Evolutionary conservation across 1,140 invertebrate species (phyloP).

Genomic region (Mamestra configurata): DNA sequence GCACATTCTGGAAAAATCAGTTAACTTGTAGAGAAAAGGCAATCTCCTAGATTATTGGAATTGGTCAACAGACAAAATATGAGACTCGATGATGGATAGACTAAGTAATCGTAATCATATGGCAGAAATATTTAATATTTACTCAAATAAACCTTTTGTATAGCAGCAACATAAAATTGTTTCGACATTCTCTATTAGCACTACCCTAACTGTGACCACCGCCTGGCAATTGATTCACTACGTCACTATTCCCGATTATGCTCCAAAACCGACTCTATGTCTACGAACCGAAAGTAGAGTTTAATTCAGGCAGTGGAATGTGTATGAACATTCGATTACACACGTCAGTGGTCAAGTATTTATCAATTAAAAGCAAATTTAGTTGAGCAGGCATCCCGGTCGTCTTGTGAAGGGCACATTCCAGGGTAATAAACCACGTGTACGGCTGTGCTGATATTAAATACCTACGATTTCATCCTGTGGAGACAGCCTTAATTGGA

Average conservation of each 20-base stretch:
- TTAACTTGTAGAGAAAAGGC: no score
- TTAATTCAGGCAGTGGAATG: slow-evolving; percentile 7
- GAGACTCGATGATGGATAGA: no score
- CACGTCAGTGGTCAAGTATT: slow-evolving; percentile 84
- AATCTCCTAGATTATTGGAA: no score
- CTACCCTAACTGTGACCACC: slow-evolving; percentile 12
- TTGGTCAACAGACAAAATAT: no score
- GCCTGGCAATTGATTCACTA: slow-evolving; percentile 10
- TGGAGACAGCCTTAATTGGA: not conserved
- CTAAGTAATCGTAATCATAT: no score
- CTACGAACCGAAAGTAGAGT: not conserved
- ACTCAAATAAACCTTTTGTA: not conserved
- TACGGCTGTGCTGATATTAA: slow-evolving; percentile 46
- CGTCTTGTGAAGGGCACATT: slow-evolving; percentile 67
- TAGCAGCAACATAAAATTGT: slow-evolving; percentile 10
- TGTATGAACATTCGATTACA: slow-evolving; percentile 86
- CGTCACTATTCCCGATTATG: not conserved
- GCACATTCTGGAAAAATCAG: no score
- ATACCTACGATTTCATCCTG: slow-evolving; percentile 27
- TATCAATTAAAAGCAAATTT: slow-evolving; percentile 85
- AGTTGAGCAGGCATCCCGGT: slow-evolving; percentile 79
- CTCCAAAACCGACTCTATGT: slow-evolving; percentile 14
- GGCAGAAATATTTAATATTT: no score
- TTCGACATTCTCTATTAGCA: slow-evolving; percentile 31
- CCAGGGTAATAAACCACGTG: slow-evolving; percentile 67